phyloP scores from a whole-genome alignment of 2,888 invertebrate genomes.

The Spodoptera littoralis region DNA sequence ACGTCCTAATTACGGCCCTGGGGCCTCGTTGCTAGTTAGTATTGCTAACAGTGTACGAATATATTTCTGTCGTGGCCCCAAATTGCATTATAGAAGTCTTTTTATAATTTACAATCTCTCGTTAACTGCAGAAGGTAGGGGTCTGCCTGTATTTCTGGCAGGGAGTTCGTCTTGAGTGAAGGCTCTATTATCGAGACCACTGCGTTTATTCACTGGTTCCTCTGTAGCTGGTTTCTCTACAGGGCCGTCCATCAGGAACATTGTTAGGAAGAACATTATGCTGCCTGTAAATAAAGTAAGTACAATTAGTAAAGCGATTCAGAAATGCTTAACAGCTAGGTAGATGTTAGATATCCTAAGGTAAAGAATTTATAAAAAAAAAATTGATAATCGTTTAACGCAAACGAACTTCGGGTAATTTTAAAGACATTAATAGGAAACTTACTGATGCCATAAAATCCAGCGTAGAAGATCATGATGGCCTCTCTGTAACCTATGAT shows the following conservation, averaged over 20 bases:
- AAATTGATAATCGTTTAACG: no score
- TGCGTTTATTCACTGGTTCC: slow-evolving; percentile 60
- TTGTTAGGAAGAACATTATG: slow-evolving; percentile 93
- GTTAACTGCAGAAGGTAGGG: slow-evolving; percentile 54
- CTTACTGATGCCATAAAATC: slow-evolving; percentile 95
- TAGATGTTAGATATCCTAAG: no score
- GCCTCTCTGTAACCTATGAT: slow-evolving; percentile 94
- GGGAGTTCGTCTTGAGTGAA: slow-evolving; percentile 85
- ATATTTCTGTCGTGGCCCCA: slow-evolving; percentile 14
- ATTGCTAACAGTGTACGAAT: slow-evolving; percentile 25
- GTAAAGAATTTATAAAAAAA: no score
- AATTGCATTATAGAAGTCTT: slow-evolving; percentile 1
- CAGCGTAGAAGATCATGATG: slow-evolving; percentile 96
- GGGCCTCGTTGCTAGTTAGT: slow-evolving; percentile 10
- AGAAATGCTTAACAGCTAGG: neutral
- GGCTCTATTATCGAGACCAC: slow-evolving; percentile 87
- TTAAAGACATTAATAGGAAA: slow-evolving; percentile 48
- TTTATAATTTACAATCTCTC: slow-evolving; percentile 65
- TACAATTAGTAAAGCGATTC: neutral
- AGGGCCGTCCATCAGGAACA: slow-evolving; percentile 94
- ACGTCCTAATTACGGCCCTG: slow-evolving; percentile 33
- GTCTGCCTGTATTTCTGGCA: slow-evolving; percentile 58
- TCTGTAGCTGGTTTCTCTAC: slow-evolving; percentile 58
- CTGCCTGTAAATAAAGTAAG: slow-evolving; percentile 89
- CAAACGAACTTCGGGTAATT: no score